Evolutionary conservation across 2,888 invertebrate genomes (phyloP), one percentile per base, ranked within the genome.

Genomic region (Pandemis cinnamomeana): DNA sequence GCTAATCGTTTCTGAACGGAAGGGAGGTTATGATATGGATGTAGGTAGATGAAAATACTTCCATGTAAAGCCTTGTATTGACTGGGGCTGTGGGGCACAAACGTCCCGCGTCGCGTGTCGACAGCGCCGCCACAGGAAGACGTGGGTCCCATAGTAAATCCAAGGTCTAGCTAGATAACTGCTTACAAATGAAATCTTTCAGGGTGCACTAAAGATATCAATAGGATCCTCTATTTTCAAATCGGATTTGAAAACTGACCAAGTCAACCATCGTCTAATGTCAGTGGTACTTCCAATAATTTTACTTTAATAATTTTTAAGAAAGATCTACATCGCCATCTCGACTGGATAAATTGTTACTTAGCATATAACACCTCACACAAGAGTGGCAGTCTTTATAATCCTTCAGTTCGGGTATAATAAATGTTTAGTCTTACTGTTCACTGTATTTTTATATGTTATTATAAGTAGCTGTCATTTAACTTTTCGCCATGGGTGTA

Each of bases 381-480:
- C 66, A 71, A 41, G 48, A 46, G 42, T 64, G 27, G 51, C 71
- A 36, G 62, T 63, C 48, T 62, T 58, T 36, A 36, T 55, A 67
- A 63, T 46, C 48, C n/a, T 15, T 41, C 55, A 46, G 48, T n/a
- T 48, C 15, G 66, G 58, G 41, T 44, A 51, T 15, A n/a, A 46
- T 72, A 41, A 46, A 68, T 72, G 58, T 68, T 48, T 68, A 72
- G 41, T 48, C 41, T 68, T 48, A 72, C 62, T 55, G 63, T 41
- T 58, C 46, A 15, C 27, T 42, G 46, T 69, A 63, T 64, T 64
- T 41, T 64, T 51, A 15, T 68, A 73, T 72, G 58, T 72, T 63
- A 58, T 63, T 55, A 63, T 58, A 68, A 13, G 7, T 44, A 44
- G 44, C 62, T 63, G 68, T 73, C 64, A 64, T 69, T 64, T 42